Conservation (phyloP, 2,888 invertebrate species). For the Leptogaster cylindrica region DNA sequence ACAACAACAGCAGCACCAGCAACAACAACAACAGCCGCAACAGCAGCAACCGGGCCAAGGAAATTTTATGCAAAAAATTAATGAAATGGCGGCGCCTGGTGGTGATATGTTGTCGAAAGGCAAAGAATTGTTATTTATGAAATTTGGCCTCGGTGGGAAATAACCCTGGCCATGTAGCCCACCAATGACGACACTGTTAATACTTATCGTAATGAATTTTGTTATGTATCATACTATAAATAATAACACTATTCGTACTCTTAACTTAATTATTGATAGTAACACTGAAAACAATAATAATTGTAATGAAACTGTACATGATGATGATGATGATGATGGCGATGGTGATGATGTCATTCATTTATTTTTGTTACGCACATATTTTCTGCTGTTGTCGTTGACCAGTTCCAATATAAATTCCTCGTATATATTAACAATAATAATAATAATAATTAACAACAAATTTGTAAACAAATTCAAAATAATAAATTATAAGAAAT, state of each 20-base stretch:
- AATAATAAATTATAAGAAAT: slow-evolving; percentile 41
- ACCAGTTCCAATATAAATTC: slow-evolving; percentile 57
- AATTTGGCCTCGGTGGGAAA: slow-evolving; percentile 86
- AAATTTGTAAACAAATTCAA: slow-evolving; percentile 33
- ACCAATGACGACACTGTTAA: slow-evolving; percentile 49
- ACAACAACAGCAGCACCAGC: slow-evolving; percentile 58
- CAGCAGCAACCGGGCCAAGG: slow-evolving; percentile 58
- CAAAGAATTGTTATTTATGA: slow-evolving; percentile 93
- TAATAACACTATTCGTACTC: slow-evolving; percentile 54
- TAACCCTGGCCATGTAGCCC: slow-evolving; percentile 64
- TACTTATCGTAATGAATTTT: slow-evolving; percentile 40
- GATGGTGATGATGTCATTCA: slow-evolving; percentile 28
- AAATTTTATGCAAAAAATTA: slow-evolving; percentile 87
- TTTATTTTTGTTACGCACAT: slow-evolving; percentile 59
- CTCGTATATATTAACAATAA: slow-evolving; percentile 38
- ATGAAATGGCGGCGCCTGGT: slow-evolving; percentile 87
- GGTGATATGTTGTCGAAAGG: slow-evolving; percentile 91
- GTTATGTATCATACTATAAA: slow-evolving; percentile 48
- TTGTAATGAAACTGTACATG: slow-evolving; percentile 46
- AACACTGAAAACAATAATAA: slow-evolving; percentile 47
- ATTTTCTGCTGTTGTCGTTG: slow-evolving; percentile 63
- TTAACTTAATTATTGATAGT: slow-evolving; percentile 45
- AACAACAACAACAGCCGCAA: slow-evolving; percentile 59
- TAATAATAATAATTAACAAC: slow-evolving; percentile 27
- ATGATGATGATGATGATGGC: slow-evolving; percentile 45